Evolutionary conservation across 2,113 vertebrate genomes (phyloP).

Genomic region (Promerops cafer): DNA sequence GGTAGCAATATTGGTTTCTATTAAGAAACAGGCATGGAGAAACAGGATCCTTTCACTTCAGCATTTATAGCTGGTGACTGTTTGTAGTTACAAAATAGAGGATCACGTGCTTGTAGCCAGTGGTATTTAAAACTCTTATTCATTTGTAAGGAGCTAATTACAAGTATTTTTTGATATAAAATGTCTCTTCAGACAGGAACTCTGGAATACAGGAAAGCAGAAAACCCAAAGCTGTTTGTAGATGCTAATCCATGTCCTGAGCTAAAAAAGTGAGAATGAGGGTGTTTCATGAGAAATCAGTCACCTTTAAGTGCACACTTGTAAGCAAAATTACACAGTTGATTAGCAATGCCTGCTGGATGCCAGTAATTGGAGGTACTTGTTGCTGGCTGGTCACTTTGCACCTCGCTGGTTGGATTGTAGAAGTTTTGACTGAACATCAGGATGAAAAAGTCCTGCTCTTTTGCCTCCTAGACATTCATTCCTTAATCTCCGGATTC

Average conservation of each 20-base stretch:
- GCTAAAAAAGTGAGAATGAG: not conserved
- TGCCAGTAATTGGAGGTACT: not conserved
- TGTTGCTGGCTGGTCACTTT: not conserved
- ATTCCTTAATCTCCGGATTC: not conserved
- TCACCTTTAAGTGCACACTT: not conserved
- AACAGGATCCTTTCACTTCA: not conserved
- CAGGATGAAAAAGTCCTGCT: not conserved
- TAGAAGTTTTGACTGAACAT: slow-evolving; percentile 9
- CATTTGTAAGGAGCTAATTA: not conserved
- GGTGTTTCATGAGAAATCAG: not conserved
- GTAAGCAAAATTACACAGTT: not conserved
- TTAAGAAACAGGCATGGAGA: not conserved
- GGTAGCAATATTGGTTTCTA: not conserved
- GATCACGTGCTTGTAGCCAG: not conserved
- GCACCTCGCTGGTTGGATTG: not conserved
- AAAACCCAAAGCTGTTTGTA: not conserved
- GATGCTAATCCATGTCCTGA: not conserved
- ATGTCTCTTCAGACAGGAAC: not conserved
- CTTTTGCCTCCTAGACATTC: not conserved
- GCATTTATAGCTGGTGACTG: not conserved
- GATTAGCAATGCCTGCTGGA: not conserved
- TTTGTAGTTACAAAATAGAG: not conserved
- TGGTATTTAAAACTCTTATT: not conserved
- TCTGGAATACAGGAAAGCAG: not conserved
- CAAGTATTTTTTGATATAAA: not conserved